Base-by-base conservation (phyloP, 1,140 invertebrate genomes). In the Leptinotarsa undecemlineata region DNA sequence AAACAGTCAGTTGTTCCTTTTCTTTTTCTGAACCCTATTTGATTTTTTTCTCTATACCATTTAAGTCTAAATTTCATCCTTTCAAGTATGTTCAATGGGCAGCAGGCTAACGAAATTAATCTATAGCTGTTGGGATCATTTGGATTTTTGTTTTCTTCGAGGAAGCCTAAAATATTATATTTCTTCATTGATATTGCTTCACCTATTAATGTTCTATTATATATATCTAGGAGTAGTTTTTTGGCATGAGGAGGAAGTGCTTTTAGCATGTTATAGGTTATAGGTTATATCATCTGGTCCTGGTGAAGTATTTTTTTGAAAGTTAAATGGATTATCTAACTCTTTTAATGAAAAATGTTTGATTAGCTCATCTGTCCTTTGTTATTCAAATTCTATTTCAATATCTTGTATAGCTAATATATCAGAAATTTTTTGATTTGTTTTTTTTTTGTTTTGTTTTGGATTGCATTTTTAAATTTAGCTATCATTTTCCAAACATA, bases 1-100 rank as follows among this genome's bases (percentile, higher is more conserved):
- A 23, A 19, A 8, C 20, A 20, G 20, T 33, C 61, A 19, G 13
- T 14, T 3, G 57, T 70, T 5, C 67, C 33, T 20, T 21, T 13
- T 17, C 17, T 60, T 21, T 71, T 74, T 13, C 73, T 23, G 70
- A 74, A 69, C 3, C 73, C 67, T 19, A 26, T 70, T 20, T 62
- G 67, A 26, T 26, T 26, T 1, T 6, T 26, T 26, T 26, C 26
- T 26, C 5, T 26, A 3, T 15, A 3, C 61, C 63, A 71, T 48
- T 75, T 62, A 0, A 75, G n/a, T 19, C 74, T n/a, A 21, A 63
- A 70, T 71, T 75, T 75, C 26, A 71, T 64, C 3, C 17, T 71
- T 67, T 75, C 68, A 0, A 75, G 26, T 21, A 26, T 26, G 71
- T 71, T 75, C 3, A 63, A 11, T 6, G 4, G 6, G 47, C 23